Evolutionary conservation across 2,888 invertebrate genomes (phyloP).

Genomic region (Xylophagus ater): DNA sequence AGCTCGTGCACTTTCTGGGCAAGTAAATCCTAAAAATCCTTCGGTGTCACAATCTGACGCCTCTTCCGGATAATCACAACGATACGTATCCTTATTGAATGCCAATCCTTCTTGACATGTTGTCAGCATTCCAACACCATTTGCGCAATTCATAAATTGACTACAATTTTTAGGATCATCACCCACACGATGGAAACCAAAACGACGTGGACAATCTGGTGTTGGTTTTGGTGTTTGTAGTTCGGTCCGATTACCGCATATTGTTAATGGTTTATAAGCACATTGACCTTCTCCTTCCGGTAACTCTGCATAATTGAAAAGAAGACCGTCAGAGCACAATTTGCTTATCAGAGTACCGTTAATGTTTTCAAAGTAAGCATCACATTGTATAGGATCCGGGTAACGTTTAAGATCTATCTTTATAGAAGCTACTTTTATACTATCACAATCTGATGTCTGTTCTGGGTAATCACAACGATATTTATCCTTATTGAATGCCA

Average conservation of each 20-base stretch:
- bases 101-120: conserved; percentile 78
- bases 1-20: conserved; percentile 47
- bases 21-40: conserved; percentile 64
- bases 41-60: conserved; percentile 69
- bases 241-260: conserved; percentile 58
- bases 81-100: conserved; percentile 58
- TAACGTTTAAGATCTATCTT: too few species aligned
- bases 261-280: conserved; percentile 69
- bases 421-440: too few species aligned
- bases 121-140: conserved; percentile 58
- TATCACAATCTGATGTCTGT: too few species aligned
- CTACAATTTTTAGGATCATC: conserved; percentile 56
- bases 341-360: conserved; percentile 62
- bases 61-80: conserved; percentile 82
- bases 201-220: conserved; percentile 55
- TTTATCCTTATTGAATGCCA: conserved; percentile 61
- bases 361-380: conserved; percentile 57
- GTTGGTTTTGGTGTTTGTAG: conserved; percentile 50
- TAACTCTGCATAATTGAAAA: conserved; percentile 58
- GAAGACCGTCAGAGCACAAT: conserved; percentile 68
- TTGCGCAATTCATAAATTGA: conserved; percentile 69
- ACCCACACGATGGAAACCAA: conserved; percentile 56
- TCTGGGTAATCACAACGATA: conserved; percentile 85
- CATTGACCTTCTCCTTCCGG: conserved; percentile 62
- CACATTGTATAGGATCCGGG: conserved; percentile 58